Evolutionary conservation across 2,888 invertebrate genomes (phyloP).

Genomic region (Argynnis bischoffii): DNA sequence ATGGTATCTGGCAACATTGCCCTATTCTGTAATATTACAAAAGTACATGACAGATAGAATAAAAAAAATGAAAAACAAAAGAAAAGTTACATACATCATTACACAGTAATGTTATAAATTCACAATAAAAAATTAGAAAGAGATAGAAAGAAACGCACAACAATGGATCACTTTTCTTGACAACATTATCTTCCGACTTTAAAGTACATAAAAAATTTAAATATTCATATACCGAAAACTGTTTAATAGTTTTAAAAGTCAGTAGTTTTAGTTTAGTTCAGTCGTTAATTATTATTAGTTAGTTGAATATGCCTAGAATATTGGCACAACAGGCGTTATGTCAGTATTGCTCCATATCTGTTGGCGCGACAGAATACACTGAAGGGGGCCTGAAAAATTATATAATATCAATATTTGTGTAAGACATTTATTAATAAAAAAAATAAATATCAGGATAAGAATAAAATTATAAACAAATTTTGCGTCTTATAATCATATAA

Average conservation of each 20-base stretch:
- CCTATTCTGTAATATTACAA: neutral
- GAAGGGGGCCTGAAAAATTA: conserved; percentile 67
- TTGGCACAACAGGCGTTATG: conserved; percentile 61
- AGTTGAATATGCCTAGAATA: conserved; percentile 48
- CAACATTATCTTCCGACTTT: neutral
- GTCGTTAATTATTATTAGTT: conserved; percentile 46
- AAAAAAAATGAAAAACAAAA: neutral
- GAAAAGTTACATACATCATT: neutral
- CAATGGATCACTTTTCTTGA: neutral
- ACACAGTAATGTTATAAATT: conserved; percentile 8
- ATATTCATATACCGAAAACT: neutral
- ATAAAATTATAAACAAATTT: too few species aligned
- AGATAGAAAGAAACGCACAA: neutral
- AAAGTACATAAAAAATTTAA: neutral
- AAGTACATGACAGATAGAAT: neutral
- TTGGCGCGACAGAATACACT: conserved; percentile 72
- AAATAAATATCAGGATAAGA: too few species aligned
- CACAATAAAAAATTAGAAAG: neutral
- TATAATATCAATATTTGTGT: neutral
- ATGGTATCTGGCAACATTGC: conserved; percentile 33
- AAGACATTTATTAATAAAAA: too few species aligned
- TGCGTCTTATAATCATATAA: too few species aligned
- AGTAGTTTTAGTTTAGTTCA: conserved; percentile 58
- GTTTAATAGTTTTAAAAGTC: conserved; percentile 40
- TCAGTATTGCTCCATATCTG: conserved; percentile 74